Conservation (phyloP, 2,113 vertebrate genomes). For the Sylvia atricapilla region DNA sequence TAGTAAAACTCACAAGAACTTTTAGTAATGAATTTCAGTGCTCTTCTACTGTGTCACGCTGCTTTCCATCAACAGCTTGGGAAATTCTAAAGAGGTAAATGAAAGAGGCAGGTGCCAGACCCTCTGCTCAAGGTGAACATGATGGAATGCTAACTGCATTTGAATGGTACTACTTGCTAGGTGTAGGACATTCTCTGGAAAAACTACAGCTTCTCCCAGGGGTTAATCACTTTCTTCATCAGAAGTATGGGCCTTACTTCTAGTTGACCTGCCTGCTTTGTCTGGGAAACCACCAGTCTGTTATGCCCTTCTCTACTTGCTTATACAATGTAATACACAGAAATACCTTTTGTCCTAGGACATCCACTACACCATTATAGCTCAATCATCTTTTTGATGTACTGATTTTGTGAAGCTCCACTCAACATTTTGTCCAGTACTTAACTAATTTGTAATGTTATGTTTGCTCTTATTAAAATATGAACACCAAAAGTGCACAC, state of each 20-base stretch:
- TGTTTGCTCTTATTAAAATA: background rate
- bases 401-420: background rate
- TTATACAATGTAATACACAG: background rate
- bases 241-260: background rate
- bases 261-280: background rate
- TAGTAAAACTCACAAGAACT: background rate
- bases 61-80: background rate
- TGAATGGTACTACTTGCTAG: background rate
- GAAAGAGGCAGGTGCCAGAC: background rate
- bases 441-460: background rate
- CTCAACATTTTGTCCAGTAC: background rate
- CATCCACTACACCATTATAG: background rate
- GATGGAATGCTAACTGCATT: background rate
- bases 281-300: background rate
- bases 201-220: background rate
- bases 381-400: background rate
- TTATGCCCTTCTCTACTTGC: background rate
- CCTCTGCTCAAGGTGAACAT: background rate
- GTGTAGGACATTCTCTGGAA: background rate
- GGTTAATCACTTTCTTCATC: background rate
- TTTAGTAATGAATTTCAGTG: background rate
- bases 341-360: background rate
- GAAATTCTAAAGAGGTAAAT: background rate
- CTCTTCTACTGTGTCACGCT: background rate
- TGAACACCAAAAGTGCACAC: background rate